These are phyloP conservation scores for Turritopsis dohrnii DNA, from an alignment of 30 jellyfish, hydroid and myxozoan genomes.

Conservation along the genomic window DNA sequence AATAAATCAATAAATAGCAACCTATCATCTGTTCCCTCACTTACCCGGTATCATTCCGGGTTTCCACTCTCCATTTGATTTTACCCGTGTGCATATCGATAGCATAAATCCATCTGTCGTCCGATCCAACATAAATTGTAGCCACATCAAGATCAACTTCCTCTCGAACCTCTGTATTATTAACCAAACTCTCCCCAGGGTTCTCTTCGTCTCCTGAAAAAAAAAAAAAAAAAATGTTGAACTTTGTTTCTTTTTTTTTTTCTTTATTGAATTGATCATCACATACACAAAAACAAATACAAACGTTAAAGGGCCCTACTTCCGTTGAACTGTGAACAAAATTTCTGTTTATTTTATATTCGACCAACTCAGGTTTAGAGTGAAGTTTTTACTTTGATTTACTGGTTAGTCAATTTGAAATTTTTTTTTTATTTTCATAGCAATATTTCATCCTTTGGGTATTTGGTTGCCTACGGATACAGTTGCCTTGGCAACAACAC, in stretches of 20 bases:
- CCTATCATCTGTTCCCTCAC: neutral
- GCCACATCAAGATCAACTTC: constrained; percentile 42
- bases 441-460: too few species aligned
- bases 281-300: too few species aligned
- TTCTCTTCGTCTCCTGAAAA: neutral
- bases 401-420: too few species aligned
- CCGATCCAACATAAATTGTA: constrained; percentile 69
- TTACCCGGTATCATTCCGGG: constrained; percentile 78
- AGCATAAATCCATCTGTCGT: constrained; percentile 69
- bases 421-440: too few species aligned
- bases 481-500: neutral
- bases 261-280: too few species aligned
- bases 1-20: neutral
- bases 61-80: constrained; percentile 62
- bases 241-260: too few species aligned
- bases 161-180: constrained; percentile 31
- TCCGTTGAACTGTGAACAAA: too few species aligned
- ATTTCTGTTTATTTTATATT: too few species aligned
- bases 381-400: too few species aligned
- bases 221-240: neutral
- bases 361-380: too few species aligned
- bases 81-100: constrained; percentile 70
- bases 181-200: neutral
- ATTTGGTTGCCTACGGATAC: neutral
- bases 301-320: too few species aligned